phyloP scores from a whole-genome alignment of 2,113 vertebrate genomes.

The Nothobranchius furzeri region DNA sequence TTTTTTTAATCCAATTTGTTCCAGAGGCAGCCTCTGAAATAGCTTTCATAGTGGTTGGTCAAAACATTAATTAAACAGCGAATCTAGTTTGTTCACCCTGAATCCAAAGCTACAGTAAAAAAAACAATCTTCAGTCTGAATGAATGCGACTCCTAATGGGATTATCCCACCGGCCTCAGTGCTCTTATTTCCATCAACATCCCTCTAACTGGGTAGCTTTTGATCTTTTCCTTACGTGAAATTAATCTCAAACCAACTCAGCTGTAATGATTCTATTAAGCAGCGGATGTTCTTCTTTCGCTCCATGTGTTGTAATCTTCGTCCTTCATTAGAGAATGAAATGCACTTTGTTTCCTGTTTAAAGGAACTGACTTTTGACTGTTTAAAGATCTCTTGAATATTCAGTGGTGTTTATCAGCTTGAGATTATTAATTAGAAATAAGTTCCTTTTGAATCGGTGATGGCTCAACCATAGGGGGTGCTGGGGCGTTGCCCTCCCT shows the following conservation, averaged over 20 bases:
- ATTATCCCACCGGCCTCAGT: conserved; percentile 75
- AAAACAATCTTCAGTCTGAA: conserved; percentile 44
- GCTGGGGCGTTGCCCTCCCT: too few species aligned
- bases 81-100: conserved; percentile 20
- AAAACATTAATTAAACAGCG: conserved; percentile 22
- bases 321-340: conserved; percentile 61
- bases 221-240: conserved; percentile 71
- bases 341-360: conserved; percentile 35
- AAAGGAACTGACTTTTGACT: conserved; percentile 38
- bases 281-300: conserved; percentile 68
- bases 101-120: conserved; percentile 36
- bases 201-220: conserved; percentile 57
- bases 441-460: too few species aligned
- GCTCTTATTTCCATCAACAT: conserved; percentile 65
- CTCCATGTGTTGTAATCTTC: conserved; percentile 64
- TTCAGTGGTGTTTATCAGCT: not conserved
- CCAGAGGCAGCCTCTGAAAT: conserved; percentile 49
- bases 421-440: too few species aligned
- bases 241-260: conserved; percentile 76
- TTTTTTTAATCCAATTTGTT: conserved; percentile 66
- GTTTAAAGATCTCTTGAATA: conserved; percentile 22
- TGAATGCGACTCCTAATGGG: conserved; percentile 72
- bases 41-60: conserved; percentile 29
- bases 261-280: conserved; percentile 74
- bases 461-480: too few species aligned